A percentile compares a stretch with the other conserved stretches of the same genome.
phyloP scores from a whole-genome alignment of 2,888 invertebrate genomes.

The Stomorhina lunata region DNA sequence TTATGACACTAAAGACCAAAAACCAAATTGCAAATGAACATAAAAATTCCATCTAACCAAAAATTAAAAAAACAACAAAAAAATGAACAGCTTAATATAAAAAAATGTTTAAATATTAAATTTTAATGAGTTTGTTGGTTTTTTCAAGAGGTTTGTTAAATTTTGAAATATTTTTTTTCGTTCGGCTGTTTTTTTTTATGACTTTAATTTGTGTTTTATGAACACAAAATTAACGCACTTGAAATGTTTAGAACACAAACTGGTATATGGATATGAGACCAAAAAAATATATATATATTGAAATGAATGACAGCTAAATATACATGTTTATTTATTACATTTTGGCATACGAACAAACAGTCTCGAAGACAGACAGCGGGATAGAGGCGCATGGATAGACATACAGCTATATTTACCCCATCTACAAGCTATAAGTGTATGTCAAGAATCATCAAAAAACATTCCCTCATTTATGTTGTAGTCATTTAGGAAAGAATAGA shows the following conservation, averaged over 20 bases:
- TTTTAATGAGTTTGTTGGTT: neutral
- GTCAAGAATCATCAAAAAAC: no score
- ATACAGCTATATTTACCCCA: no score
- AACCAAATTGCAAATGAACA: neutral
- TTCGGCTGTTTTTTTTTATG: neutral
- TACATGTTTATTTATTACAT: slow-evolving; percentile 11
- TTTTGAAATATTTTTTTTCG: slow-evolving; percentile 2
- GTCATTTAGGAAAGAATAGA: slow-evolving; percentile 1
- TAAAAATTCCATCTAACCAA: neutral
- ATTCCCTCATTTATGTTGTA: no score
- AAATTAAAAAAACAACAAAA: neutral
- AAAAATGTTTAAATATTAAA: neutral
- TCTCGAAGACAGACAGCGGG: neutral
- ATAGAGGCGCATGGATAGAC: neutral
- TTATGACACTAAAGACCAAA: slow-evolving; percentile 45
- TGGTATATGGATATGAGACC: neutral
- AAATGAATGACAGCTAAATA: slow-evolving; percentile 29
- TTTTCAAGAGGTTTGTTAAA: slow-evolving; percentile 27
- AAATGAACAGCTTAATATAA: neutral
- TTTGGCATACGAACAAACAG: slow-evolving; percentile 22
- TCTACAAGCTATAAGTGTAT: no score
- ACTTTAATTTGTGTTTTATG: slow-evolving; percentile 3
- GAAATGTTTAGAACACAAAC: slow-evolving; percentile 42
- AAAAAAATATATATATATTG: neutral
- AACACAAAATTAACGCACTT: slow-evolving; percentile 34